Evolutionary conservation across 1,140 invertebrate species (phyloP), one percentile per base, ranked within the genome.

Genomic region (Elysia chlorotica): DNA sequence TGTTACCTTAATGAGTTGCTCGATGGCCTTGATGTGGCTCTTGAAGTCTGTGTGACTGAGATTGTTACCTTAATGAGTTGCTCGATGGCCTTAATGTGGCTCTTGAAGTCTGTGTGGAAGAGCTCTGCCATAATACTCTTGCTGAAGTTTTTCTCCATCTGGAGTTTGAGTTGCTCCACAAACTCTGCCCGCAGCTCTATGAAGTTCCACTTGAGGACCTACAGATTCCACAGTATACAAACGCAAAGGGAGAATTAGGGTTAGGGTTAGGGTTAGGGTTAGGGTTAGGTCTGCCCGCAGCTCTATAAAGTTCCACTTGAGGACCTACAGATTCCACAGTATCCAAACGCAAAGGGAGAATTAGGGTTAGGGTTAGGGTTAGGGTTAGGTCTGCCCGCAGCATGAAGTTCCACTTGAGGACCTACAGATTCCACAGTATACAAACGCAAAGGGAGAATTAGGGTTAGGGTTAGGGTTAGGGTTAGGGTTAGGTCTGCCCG

Each of bases 81-180:
- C 86, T 99, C 96, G 76, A 99, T 95, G 6, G 96, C 96, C 90
- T 97, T 98, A 33, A 98, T 91, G 86, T 99, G 97, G 86, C 93
- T 95, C 83, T 96, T 96, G 86, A 99, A 99, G 87, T 99, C 97
- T 77, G 91, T 90, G 87, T 98, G 95, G 85, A 98, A 98, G 92
- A 99, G 95, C 79, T 97, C 95, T 0, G 92, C 90, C 77, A 96
- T 92, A 1, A 98, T 88, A 70, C 90, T 91, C 83, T 93, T 94
- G 85, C 96, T 97, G 31, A 98, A 91, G 79, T 88, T 85, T 19
- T 91, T 91, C 1, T 91, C 91, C 95, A 99, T 98, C 83, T 98
- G 94, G 77, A 95, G 93, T 79, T 93, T 93, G 19, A 99, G 86
- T 72, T 97, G 90, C 35, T 97, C 94, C 25, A 96, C 93, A 88